Evolutionary conservation across 2,113 vertebrate species (phyloP).

Genomic region (Cervus canadensis): DNA sequence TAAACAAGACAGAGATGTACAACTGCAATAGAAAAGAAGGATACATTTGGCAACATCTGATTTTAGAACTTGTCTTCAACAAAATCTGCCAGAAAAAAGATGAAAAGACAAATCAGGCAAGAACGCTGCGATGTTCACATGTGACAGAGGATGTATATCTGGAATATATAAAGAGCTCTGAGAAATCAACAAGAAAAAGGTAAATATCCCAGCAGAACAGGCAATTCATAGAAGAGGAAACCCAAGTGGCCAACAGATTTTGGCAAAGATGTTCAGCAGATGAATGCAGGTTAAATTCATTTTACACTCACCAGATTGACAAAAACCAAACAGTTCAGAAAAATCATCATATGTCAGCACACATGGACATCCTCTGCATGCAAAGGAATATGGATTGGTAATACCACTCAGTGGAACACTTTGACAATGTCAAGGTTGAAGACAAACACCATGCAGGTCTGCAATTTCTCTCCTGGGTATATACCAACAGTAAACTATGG

Average conservation of each 20-base stretch:
- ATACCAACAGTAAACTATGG: neutral
- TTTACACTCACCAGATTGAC: neutral
- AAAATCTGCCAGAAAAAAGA: neutral
- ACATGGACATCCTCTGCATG: neutral
- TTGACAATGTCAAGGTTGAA: neutral
- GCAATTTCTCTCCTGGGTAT: neutral
- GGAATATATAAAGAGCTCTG: neutral
- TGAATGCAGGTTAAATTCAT: neutral
- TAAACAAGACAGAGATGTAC: neutral
- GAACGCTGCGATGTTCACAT: neutral
- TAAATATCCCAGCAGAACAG: neutral
- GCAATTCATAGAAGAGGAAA: neutral
- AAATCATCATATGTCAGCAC: neutral
- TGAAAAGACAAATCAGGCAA: neutral
- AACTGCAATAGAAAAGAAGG: neutral
- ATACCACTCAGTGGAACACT: neutral
- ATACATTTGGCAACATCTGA: neutral
- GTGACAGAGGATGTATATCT: neutral
- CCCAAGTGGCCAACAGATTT: neutral
- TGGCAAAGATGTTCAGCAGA: neutral
- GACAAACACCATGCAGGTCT: neutral
- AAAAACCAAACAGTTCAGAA: neutral
- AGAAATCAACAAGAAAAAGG: neutral
- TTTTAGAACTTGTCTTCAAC: neutral
- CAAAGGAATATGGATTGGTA: neutral